These are phyloP conservation scores for Hephaestus fuliginosus DNA, from an alignment of 2,797 vertebrate genomes.

Conservation along the genomic window DNA sequence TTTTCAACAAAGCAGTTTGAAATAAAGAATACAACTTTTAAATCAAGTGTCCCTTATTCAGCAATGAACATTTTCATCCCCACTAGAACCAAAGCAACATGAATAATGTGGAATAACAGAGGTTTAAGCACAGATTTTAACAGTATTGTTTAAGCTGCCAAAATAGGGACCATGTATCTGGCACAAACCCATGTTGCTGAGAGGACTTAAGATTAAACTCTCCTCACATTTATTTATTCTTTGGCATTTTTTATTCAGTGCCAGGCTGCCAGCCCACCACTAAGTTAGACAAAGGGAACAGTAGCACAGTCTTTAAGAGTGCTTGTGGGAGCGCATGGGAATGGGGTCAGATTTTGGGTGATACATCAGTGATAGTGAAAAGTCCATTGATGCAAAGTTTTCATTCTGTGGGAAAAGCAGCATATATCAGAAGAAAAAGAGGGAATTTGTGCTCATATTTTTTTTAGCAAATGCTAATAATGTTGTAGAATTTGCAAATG, in stretches of 20 bases:
- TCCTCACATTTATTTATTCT: slow-evolving; percentile 59
- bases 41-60: slow-evolving; percentile 36
- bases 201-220: slow-evolving; percentile 56
- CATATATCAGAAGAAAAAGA: neutral
- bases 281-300: slow-evolving; percentile 58
- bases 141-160: slow-evolving; percentile 51
- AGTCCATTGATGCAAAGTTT: slow-evolving; percentile 5
- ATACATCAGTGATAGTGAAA: slow-evolving; percentile 41
- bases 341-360: slow-evolving; percentile 66
- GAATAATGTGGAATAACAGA: slow-evolving; percentile 3
- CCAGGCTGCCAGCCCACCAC: slow-evolving; percentile 45
- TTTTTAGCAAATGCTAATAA: neutral
- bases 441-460: neutral
- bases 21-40: slow-evolving; percentile 77
- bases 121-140: slow-evolving; percentile 35
- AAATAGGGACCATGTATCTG: slow-evolving; percentile 45
- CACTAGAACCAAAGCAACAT: slow-evolving; percentile 16
- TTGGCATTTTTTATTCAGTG: slow-evolving; percentile 54
- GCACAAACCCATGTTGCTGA: slow-evolving; percentile 31
- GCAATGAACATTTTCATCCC: neutral
- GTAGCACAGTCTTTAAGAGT: slow-evolving; percentile 51
- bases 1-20: slow-evolving; percentile 71
- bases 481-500: neutral
- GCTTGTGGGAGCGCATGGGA: slow-evolving; percentile 64
- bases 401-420: neutral